Evolutionary conservation across 2,113 vertebrate genomes (phyloP).

Genomic region (Heterochromis multidens): DNA sequence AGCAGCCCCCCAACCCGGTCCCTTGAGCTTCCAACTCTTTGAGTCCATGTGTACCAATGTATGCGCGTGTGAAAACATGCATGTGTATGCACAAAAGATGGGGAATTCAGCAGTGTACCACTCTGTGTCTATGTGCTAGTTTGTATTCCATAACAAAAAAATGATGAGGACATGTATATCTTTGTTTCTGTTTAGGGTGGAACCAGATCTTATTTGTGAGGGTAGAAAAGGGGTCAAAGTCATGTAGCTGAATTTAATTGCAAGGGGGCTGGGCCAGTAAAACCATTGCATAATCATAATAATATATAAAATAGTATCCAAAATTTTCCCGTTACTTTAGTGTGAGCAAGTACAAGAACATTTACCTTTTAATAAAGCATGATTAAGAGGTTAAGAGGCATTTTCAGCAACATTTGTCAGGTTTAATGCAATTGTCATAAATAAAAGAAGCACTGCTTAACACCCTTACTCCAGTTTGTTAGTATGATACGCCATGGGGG

Average conservation of each 20-base stretch:
- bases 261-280: background rate
- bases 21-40: conserved; percentile 31
- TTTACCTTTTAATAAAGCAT: background rate
- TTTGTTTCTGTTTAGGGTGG: background rate
- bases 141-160: background rate
- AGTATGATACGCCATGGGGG: background rate
- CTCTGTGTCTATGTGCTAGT: background rate
- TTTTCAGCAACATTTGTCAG: background rate
- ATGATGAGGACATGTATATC: background rate
- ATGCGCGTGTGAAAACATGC: background rate
- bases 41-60: background rate
- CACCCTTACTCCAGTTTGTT: background rate
- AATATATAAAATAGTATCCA: background rate
- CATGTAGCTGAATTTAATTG: no score
- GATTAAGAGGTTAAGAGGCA: background rate
- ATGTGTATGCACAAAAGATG: conserved; percentile 10
- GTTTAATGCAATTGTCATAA: background rate
- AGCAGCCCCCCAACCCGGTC: background rate
- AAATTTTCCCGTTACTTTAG: background rate
- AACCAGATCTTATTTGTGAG: background rate
- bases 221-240: no score
- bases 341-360: background rate
- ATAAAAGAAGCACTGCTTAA: background rate
- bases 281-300: background rate
- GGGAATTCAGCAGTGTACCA: conserved; percentile 12